These are phyloP conservation scores for Trachemys scripta DNA, from an alignment of 2,113 vertebrate genomes.

Conservation along the genomic window DNA sequence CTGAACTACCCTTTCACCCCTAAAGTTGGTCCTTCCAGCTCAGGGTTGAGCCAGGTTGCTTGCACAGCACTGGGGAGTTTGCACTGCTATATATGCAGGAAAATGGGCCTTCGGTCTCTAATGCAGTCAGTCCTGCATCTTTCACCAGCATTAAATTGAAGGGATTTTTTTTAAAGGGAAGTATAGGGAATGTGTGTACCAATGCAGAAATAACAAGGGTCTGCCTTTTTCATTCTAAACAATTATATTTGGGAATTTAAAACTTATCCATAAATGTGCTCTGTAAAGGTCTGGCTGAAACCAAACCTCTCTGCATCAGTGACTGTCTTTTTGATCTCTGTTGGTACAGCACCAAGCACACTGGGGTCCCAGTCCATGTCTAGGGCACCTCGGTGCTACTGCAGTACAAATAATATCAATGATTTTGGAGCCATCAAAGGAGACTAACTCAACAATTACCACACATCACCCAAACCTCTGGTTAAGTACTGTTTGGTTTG, in stretches of 20 bases:
- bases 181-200: not conserved
- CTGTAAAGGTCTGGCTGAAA: not conserved
- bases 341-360: not conserved
- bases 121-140: not conserved
- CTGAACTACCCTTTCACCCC: not conserved
- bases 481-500: not conserved
- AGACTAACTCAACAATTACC: not conserved
- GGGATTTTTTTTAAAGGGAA: not conserved
- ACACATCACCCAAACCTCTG: not conserved
- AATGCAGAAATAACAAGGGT: not conserved
- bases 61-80: not conserved
- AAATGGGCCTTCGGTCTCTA: not conserved
- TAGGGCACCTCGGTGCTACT: not conserved
- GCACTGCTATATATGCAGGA: not conserved
- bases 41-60: not conserved
- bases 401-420: not conserved
- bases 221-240: not conserved
- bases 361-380: not conserved
- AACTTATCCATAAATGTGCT: not conserved
- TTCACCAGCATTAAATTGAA: not conserved
- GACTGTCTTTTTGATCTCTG: not conserved
- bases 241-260: not conserved
- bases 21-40: not conserved
- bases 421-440: not conserved
- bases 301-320: not conserved